These are phyloP conservation scores for Temnothorax longispinosus DNA, from an alignment of 1,140 invertebrate genomes.

Conservation along the genomic window DNA sequence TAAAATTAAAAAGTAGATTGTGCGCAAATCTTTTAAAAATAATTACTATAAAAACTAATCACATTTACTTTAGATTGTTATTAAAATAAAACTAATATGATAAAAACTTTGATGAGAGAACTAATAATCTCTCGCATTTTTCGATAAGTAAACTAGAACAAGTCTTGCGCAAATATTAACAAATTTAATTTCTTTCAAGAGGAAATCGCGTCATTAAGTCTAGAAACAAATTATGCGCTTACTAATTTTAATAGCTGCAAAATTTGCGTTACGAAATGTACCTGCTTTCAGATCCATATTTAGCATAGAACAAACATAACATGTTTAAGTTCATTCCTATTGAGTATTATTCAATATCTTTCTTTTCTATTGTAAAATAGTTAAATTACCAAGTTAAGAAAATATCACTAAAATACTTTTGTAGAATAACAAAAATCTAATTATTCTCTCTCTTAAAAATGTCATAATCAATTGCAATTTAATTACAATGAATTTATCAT, in stretches of 20 bases:
- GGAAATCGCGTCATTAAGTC: neutral
- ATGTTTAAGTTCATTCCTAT: neutral
- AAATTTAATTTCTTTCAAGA: neutral
- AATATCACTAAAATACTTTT: neutral
- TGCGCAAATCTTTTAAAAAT: neutral
- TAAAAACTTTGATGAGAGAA: neutral
- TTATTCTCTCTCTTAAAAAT: neutral
- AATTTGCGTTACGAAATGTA: neutral
- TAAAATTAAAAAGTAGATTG: neutral
- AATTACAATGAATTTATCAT: constrained; percentile 1
- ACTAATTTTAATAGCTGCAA: constrained; percentile 9
- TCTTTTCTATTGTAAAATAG: neutral
- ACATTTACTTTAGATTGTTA: neutral
- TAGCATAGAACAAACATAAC: neutral
- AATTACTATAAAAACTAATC: neutral
- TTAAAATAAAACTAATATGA: neutral
- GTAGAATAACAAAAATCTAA: neutral
- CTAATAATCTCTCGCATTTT: neutral
- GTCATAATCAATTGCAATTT: neutral
- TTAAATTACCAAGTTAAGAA: neutral
- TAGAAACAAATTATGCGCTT: neutral
- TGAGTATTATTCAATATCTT: neutral
- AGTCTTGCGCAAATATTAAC: neutral
- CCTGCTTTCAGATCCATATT: neutral
- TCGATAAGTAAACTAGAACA: neutral